Evolutionary conservation across 2,888 invertebrate genomes (phyloP).

Genomic region (Lasioglossum marginatum): DNA sequence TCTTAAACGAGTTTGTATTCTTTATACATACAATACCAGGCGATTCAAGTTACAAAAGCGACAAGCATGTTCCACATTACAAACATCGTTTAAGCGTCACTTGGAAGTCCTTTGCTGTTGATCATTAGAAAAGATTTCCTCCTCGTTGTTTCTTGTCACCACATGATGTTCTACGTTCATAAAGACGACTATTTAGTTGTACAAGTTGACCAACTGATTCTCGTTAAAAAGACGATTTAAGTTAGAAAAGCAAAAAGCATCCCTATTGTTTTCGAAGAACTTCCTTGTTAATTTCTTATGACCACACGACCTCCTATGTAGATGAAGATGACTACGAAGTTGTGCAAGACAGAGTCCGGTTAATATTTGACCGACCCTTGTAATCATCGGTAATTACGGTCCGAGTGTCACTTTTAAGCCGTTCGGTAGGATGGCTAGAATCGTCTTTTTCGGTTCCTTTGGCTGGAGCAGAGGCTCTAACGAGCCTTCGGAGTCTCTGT

Average conservation of each 20-base stretch:
- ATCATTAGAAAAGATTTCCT: too few species aligned
- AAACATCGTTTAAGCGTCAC: not conserved
- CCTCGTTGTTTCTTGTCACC: too few species aligned
- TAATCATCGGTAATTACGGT: constrained; percentile 4
- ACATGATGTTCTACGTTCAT: too few species aligned
- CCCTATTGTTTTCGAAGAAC: too few species aligned
- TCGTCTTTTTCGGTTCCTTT: constrained; percentile 1
- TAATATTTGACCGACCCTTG: not conserved
- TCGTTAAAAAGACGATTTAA: too few species aligned
- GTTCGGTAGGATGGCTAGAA: not conserved
- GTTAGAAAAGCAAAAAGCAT: too few species aligned
- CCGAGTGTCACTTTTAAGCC: constrained; percentile 13
- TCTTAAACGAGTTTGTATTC: not conserved
- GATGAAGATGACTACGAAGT: not conserved
- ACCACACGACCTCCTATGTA: too few species aligned
- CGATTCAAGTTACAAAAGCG: not conserved
- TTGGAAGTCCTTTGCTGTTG: not conserved
- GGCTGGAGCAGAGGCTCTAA: constrained; percentile 21
- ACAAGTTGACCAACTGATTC: too few species aligned
- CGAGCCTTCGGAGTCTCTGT: constrained; percentile 40
- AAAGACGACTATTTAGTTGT: too few species aligned
- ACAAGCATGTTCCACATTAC: not conserved
- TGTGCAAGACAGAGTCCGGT: not conserved
- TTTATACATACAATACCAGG: not conserved
- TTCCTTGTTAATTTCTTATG: too few species aligned